Percentiles rank a stretch among this genome's conserved stretches.
Evolutionary conservation across 2,113 vertebrate genomes (phyloP).

Genomic region (Podarcis raffonei): DNA sequence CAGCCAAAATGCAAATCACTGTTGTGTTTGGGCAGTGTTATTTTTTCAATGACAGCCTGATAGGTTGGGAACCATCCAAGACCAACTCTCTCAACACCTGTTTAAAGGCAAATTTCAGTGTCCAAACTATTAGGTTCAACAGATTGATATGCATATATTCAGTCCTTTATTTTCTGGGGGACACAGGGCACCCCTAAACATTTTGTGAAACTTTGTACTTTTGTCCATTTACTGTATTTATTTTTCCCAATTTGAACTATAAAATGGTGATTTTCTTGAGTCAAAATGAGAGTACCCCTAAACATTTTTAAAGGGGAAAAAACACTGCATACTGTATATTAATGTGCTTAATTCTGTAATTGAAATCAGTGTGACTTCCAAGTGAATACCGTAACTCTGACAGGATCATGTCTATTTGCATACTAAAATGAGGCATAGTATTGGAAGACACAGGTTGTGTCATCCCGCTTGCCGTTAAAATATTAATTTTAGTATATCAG

Average conservation of each 20-base stretch:
- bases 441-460: not conserved
- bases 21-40: conserved; percentile 67
- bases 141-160: not conserved
- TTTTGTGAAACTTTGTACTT: no score
- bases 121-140: conserved; percentile 42
- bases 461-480: no score
- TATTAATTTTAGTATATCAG: not conserved
- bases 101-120: conserved; percentile 75
- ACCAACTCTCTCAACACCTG: conserved; percentile 82
- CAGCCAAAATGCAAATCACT: conserved; percentile 68
- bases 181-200: no score
- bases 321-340: no score
- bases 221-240: no score
- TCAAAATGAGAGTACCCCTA: no score
- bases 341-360: not conserved
- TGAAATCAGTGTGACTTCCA: not conserved
- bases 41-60: conserved; percentile 54
- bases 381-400: not conserved
- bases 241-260: no score
- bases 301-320: no score
- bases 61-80: conserved; percentile 71
- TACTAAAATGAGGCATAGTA: not conserved
- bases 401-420: not conserved
- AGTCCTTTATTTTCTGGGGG: no score
- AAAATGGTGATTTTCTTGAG: no score